These are phyloP conservation scores for Andrena cerasifolii DNA, from an alignment of 1,140 invertebrate genomes.

Conservation along the genomic window DNA sequence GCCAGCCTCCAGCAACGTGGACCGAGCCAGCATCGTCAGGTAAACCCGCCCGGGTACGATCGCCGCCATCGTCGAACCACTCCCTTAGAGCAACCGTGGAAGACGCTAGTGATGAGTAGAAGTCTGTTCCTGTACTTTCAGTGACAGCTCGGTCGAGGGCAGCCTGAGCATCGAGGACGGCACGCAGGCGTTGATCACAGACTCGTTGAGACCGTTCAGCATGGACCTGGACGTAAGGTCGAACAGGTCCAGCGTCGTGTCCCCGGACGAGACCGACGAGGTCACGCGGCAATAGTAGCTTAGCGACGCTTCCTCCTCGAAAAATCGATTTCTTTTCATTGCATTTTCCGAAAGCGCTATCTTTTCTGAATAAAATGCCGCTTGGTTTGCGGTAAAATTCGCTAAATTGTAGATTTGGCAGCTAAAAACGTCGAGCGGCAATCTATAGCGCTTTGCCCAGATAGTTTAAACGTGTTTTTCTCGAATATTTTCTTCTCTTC, in stretches of 20 bases:
- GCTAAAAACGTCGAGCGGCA: too few species aligned
- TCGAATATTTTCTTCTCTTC: too few species aligned
- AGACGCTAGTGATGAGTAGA: slow-evolving; percentile 77
- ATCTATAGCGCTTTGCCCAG: too few species aligned
- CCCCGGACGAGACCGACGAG: slow-evolving; percentile 81
- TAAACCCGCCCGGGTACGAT: slow-evolving; percentile 69
- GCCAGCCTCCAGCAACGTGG: slow-evolving; percentile 56
- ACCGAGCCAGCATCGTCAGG: slow-evolving; percentile 77
- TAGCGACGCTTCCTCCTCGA: slow-evolving; percentile 48
- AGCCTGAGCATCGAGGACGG: slow-evolving; percentile 75
- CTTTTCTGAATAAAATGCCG: too few species aligned
- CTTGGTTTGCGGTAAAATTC: slow-evolving; percentile 21
- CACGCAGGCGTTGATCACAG: slow-evolving; percentile 69
- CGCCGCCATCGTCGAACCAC: slow-evolving; percentile 40
- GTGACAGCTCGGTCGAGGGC: slow-evolving; percentile 82
- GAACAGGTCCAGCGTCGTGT: slow-evolving; percentile 83
- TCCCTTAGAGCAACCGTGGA: slow-evolving; percentile 37
- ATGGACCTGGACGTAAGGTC: slow-evolving; percentile 83
- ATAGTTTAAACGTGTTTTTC: too few species aligned
- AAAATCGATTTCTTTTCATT: neutral
- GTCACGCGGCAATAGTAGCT: slow-evolving; percentile 60
- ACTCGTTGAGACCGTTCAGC: slow-evolving; percentile 80
- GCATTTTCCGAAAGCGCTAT: neutral
- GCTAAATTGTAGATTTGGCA: too few species aligned
- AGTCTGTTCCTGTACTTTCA: slow-evolving; percentile 82